Conservation (phyloP, 2,113 vertebrate species). For the Reinhardtius hippoglossoides region DNA sequence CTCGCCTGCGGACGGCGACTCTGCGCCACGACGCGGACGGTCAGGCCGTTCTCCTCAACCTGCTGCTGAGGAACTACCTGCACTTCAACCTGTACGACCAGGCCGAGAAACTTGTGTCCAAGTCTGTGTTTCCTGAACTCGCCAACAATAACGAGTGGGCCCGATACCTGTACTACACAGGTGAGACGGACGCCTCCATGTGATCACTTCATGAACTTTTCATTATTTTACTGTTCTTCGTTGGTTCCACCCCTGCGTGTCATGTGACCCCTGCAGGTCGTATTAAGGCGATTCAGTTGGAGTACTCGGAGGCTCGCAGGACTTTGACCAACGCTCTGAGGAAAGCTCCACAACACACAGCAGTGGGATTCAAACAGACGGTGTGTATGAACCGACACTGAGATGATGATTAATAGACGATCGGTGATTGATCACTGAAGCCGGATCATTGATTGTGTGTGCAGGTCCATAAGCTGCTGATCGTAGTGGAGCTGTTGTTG, state of each 20-base stretch:
- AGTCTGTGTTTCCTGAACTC: constrained; percentile 95
- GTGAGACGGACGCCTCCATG: constrained; percentile 39
- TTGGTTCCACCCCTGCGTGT: neutral
- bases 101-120: constrained; percentile 97
- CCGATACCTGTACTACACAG: constrained; percentile 98
- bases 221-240: too few relatives aligned
- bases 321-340: constrained; percentile 97
- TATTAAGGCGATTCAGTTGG: constrained; percentile 98
- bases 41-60: constrained; percentile 95
- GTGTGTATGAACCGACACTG: constrained; percentile 72
- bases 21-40: constrained; percentile 94
- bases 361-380: constrained; percentile 97
- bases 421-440: neutral
- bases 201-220: too few relatives aligned
- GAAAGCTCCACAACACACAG: constrained; percentile 97
- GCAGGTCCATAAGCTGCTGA: constrained; percentile 97
- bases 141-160: constrained; percentile 99
- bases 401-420: too few relatives aligned
- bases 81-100: constrained; percentile 97
- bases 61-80: constrained; percentile 96
- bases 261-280: constrained; percentile 83
- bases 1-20: constrained; percentile 93
- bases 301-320: constrained; percentile 93
- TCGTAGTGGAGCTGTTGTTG: constrained; percentile 94
- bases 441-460: constrained; percentile 63